Conservation (phyloP, 2,888 invertebrate species). For the Cataglyphis rosenhaueri region DNA sequence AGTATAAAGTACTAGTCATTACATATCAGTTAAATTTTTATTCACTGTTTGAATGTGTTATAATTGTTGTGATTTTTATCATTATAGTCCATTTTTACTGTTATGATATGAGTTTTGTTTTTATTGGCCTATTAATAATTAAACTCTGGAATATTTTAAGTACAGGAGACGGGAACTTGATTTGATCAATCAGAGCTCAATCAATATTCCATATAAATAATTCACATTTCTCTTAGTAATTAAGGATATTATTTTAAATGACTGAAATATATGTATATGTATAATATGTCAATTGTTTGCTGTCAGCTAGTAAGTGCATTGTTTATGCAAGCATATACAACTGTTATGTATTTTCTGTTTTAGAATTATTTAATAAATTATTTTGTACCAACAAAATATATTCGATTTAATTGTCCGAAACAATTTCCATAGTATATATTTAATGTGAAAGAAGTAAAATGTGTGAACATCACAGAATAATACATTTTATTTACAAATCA, state of each 20-base stretch:
- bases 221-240: conserved; percentile 7
- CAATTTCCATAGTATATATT: not conserved
- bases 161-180: conserved; percentile 22
- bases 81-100: not conserved
- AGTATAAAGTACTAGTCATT: conserved; percentile 34
- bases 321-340: conserved; percentile 18
- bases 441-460: conserved; percentile 31
- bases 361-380: conserved; percentile 70
- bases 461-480: conserved; percentile 65
- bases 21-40: conserved; percentile 25
- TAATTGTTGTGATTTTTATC: not conserved
- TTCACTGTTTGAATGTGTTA: not conserved
- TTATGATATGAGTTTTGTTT: not conserved
- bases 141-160: not conserved
- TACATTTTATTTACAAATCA: conserved; percentile 78
- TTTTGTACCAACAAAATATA: conserved; percentile 62
- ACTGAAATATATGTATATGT: conserved; percentile 37
- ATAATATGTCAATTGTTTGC: conserved; percentile 41
- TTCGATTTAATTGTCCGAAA: not conserved
- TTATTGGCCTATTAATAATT: conserved; percentile 11
- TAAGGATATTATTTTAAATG: conserved; percentile 17
- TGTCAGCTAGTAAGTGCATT: conserved; percentile 17
- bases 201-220: conserved; percentile 12
- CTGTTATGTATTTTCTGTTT: conserved; percentile 59
- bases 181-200: conserved; percentile 23